A percentile compares a stretch with the other conserved stretches of the same genome.
phyloP scores from a whole-genome alignment of 2,113 vertebrate species.

The Dolichotis patagonum region DNA sequence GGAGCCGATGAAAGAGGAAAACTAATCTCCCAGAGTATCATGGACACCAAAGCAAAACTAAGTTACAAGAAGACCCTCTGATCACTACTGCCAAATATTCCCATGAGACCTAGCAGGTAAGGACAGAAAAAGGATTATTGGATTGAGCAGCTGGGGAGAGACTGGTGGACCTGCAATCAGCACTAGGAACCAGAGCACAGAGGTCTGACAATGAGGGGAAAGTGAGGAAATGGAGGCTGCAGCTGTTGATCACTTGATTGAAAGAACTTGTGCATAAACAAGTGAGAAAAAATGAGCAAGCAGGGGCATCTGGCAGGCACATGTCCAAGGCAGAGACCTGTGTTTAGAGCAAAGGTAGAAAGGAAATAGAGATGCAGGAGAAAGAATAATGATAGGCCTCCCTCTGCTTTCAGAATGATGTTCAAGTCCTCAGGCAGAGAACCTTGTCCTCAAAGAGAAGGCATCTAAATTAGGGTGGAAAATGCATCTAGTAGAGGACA shows the following conservation, averaged over 20 bases:
- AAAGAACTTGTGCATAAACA: conserved; percentile 23
- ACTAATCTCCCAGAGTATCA: background rate
- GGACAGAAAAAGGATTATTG: background rate
- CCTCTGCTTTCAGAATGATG: conserved; percentile 22
- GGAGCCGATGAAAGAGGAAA: background rate
- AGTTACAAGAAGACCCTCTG: background rate
- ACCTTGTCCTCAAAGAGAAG: background rate
- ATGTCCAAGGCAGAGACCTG: conserved; percentile 35
- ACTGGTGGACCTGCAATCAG: background rate
- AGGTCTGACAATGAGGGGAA: background rate
- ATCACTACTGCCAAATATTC: background rate
- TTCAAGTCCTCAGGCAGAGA: background rate
- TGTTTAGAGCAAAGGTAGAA: conserved; percentile 17
- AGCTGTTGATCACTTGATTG: background rate
- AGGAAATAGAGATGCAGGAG: conserved; percentile 38
- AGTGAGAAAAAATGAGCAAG: background rate
- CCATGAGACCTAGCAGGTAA: background rate
- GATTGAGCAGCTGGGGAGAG: background rate
- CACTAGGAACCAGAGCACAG: background rate
- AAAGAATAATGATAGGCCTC: conserved; percentile 26
- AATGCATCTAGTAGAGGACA: background rate
- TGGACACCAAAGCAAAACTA: background rate
- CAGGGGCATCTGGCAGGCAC: conserved; percentile 47
- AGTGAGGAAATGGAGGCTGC: background rate
- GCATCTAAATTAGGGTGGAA: background rate